These are phyloP conservation scores for Lepidocyrtinus sp. DNA, from an alignment of 2,888 invertebrate species.

Conservation along the genomic window DNA sequence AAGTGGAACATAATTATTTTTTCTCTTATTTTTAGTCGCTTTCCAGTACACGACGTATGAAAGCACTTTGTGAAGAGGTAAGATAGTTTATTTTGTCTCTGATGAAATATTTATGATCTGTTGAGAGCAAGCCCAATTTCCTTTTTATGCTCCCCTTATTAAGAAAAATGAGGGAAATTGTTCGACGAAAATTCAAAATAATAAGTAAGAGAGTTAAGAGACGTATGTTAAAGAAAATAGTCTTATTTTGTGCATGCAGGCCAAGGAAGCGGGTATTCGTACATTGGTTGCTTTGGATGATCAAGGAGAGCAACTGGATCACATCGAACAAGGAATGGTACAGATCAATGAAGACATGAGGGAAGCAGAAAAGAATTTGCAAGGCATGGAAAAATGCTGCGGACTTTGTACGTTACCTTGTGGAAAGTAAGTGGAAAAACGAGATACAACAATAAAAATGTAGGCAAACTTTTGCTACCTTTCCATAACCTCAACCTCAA, in stretches of 20 bases:
- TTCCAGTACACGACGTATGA: constrained; percentile 94
- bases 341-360: constrained; percentile 99
- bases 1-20: constrained; percentile 24
- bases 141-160: too few relatives aligned
- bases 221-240: background rate
- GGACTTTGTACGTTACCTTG: constrained; percentile 98
- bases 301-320: constrained; percentile 99
- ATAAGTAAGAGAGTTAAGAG: background rate
- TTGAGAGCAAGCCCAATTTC: too few relatives aligned
- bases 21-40: constrained; percentile 83
- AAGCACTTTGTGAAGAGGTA: constrained; percentile 94
- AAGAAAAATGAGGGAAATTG: too few relatives aligned
- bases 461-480: background rate
- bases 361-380: constrained; percentile 99
- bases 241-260: too few relatives aligned
- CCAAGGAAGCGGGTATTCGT: constrained; percentile 99
- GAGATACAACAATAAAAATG: background rate
- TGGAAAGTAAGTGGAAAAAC: constrained; percentile 85
- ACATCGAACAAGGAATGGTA: constrained; percentile 99
- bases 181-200: too few relatives aligned
- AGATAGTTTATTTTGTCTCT: too few relatives aligned
- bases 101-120: too few relatives aligned
- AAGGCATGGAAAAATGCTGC: constrained; percentile 99
- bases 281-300: constrained; percentile 99
- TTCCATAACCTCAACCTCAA: too few relatives aligned